Conservation (phyloP, 2,888 invertebrate genomes). For the Pyrrhosoma nymphula region DNA sequence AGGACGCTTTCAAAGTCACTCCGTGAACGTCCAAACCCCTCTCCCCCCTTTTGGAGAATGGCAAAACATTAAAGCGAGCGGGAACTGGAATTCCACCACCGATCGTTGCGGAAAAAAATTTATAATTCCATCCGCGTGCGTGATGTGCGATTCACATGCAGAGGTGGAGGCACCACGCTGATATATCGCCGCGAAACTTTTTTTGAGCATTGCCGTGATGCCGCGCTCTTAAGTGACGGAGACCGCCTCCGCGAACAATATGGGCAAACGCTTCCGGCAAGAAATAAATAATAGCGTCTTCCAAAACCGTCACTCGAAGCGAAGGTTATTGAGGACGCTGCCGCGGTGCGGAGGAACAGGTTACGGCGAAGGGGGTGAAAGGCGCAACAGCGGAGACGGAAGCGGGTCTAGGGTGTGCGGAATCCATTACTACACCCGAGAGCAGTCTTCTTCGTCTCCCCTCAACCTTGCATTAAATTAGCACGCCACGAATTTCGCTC, state of each 20-base stretch:
- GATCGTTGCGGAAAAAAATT: background rate
- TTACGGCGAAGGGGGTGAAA: background rate
- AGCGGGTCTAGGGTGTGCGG: background rate
- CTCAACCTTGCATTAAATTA: slow-evolving; percentile 4
- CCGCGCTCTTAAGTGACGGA: background rate
- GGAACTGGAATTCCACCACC: background rate
- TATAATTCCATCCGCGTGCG: background rate
- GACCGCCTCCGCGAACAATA: slow-evolving; percentile 13
- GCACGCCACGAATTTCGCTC: background rate
- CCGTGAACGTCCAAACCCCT: background rate
- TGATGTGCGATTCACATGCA: background rate
- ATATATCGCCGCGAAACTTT: background rate
- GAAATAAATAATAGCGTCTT: slow-evolving; percentile 13
- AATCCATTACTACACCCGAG: background rate
- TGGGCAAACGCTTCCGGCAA: background rate
- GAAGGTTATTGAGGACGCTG: background rate
- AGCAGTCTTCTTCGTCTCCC: background rate
- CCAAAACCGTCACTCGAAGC: background rate
- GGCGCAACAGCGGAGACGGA: slow-evolving; percentile 4
- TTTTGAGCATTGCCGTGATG: background rate
- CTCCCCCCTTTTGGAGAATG: background rate
- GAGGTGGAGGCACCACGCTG: background rate
- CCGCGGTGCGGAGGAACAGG: background rate
- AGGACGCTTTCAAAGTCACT: background rate
- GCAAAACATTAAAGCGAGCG: background rate